Base-by-base conservation (phyloP, 2,113 vertebrate species). In the Trematocara zebra region DNA sequence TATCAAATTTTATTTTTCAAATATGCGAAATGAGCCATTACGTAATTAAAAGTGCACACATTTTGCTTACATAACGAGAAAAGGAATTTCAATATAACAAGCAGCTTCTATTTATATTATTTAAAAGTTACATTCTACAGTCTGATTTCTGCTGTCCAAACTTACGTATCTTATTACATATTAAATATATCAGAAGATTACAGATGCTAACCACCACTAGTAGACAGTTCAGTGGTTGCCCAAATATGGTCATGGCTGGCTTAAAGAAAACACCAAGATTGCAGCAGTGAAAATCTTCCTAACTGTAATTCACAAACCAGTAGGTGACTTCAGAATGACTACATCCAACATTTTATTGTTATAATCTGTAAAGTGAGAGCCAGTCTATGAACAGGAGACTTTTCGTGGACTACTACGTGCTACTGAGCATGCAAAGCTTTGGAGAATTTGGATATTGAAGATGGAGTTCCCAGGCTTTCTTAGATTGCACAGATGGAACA, bases 31-130 rank as follows among this genome's bases (percentile, higher is more conserved):
- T 67, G 35, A 40, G 4, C 61, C 61, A 67, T 14, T 40, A 8
- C 1, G 0, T 40, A 14, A 40, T 20, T 20, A 67, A 67, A 40
- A 0, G 0, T 67, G 61, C 61, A 67, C n/a, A 12, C 33, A 1
- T 67, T 40, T 40, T 67, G 0, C 18, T 14, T 40, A 23, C 4
- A 40, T 67, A 40, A 20, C 0, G 0, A 67, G n/a, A 40, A 67
- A 37, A 67, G 35, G n/a, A 23, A 26, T 69, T 69, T 23, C 35
- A 69, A 69, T 23, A 6, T 26, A 69, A 69, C 7, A 69, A 42
- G 3, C n/a, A 40, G 3, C 37, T 69, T 69, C 11, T 69, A 15
- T 26, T 69, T 69, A 69, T 42, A 42, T 23, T 69, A 40, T 69
- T 23, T 20, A 6, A 40, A 69, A 42, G n/a, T 42, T 69, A 3